Percentiles rank a stretch among this genome's conserved stretches.
phyloP scores from a whole-genome alignment of 2,888 invertebrate genomes.

The Aethes cnicana region DNA sequence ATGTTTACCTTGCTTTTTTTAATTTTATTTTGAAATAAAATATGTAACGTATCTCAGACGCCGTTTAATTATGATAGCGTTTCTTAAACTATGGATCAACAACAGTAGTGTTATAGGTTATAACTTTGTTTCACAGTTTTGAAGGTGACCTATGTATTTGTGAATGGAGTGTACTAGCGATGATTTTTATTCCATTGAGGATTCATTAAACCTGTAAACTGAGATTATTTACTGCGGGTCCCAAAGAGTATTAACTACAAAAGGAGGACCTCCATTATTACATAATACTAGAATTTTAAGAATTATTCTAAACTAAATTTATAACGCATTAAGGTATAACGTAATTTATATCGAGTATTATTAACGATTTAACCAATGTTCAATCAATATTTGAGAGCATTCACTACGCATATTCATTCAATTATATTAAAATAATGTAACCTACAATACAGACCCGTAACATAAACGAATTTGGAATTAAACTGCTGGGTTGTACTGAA shows the following conservation, averaged over 20 bases:
- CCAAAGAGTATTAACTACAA: conserved; percentile 44
- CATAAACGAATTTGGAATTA: background rate
- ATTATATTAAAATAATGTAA: background rate
- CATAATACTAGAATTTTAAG: conserved; percentile 5
- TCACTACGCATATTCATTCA: background rate
- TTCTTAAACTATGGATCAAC: conserved; percentile 44
- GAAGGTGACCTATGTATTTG: background rate
- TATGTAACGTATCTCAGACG: no score
- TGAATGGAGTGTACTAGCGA: no score
- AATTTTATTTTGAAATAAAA: no score
- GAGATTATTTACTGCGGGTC: no score
- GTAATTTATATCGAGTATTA: conserved; percentile 20
- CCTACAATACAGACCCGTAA: conserved; percentile 1
- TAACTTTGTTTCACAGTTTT: conserved; percentile 40
- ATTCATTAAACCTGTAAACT: no score
- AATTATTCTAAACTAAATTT: conserved; percentile 18
- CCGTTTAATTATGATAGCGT: no score
- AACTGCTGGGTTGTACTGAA: background rate
- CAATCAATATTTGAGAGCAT: background rate
- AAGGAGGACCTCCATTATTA: conserved; percentile 7
- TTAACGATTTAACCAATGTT: conserved; percentile 13
- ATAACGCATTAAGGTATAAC: conserved; percentile 7
- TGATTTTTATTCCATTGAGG: conserved; percentile 13
- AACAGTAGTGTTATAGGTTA: conserved; percentile 43
- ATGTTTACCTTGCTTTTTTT: conserved; percentile 3